phyloP scores from a whole-genome alignment of 2,888 invertebrate species.

The Linnaemya vulpina region DNA sequence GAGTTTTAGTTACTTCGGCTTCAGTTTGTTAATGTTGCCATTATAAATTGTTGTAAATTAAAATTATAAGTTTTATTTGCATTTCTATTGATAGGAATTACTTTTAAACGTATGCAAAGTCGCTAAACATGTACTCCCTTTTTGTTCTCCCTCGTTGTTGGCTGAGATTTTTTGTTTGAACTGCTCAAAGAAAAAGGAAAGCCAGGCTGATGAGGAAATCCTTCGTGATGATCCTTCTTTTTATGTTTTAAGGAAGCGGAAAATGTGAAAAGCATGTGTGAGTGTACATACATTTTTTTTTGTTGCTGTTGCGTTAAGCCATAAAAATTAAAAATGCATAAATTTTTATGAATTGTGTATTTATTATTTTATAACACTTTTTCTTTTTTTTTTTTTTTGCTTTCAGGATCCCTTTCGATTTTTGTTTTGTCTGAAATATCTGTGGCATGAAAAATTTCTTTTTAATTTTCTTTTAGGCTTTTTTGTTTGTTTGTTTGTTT shows the following conservation, averaged over 20 bases:
- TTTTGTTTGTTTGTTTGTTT: not conserved
- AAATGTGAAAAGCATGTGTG: conserved; percentile 2
- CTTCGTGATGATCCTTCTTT: conserved; percentile 23
- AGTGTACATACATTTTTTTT: conserved; percentile 18
- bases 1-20: conserved; percentile 1
- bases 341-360: conserved; percentile 68
- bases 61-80: conserved; percentile 75
- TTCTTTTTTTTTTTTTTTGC: too few species aligned
- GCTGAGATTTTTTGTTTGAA: not conserved
- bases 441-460: conserved; percentile 61
- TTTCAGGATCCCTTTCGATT: conserved; percentile 26
- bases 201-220: conserved; percentile 26
- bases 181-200: conserved; percentile 3
- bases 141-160: not conserved
- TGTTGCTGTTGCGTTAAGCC: conserved; percentile 49
- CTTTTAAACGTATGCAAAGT: conserved; percentile 64
- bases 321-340: conserved; percentile 72
- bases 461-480: conserved; percentile 20
- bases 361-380: conserved; percentile 28
- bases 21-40: conserved; percentile 38
- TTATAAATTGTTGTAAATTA: conserved; percentile 60
- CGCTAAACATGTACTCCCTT: not conserved
- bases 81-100: conserved; percentile 80
- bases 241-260: conserved; percentile 19
- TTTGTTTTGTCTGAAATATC: conserved; percentile 21